A percentile compares a stretch with the other conserved stretches of the same genome.
phyloP scores from a whole-genome alignment of 1,140 invertebrate species.

The Drosophila chauvacae region DNA sequence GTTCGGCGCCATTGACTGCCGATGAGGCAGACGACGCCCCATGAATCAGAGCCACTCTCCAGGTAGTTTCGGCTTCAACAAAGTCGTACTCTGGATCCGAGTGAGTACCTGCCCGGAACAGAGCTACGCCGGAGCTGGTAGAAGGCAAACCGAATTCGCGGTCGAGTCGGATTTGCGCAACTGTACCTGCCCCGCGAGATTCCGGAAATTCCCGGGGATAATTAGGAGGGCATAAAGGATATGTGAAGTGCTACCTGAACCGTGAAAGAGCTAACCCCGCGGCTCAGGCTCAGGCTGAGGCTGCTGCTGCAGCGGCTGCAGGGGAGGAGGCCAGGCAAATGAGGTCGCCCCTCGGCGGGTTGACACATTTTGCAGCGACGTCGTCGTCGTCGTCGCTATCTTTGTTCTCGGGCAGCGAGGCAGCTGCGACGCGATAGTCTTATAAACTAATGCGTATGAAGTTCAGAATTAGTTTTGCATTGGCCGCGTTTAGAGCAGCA shows the following conservation, averaged over 20 bases:
- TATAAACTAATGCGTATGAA: slow-evolving; percentile 80
- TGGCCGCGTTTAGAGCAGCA: slow-evolving; percentile 78
- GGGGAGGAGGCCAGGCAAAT: slow-evolving; percentile 29
- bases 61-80: not conserved
- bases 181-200: slow-evolving; percentile 19
- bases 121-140: not conserved
- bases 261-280: not conserved
- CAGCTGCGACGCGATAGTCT: slow-evolving; percentile 46
- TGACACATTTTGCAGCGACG: slow-evolving; percentile 43
- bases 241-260: not conserved
- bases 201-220: slow-evolving; percentile 18
- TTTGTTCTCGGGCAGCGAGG: slow-evolving; percentile 26
- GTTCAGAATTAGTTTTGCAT: slow-evolving; percentile 81
- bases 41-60: slow-evolving; percentile 9
- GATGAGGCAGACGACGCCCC: not conserved
- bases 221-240: not conserved
- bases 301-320: not conserved
- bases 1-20: not conserved
- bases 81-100: not conserved
- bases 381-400: slow-evolving; percentile 37
- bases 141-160: not conserved
- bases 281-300: not conserved
- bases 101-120: not conserved
- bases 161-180: slow-evolving; percentile 32
- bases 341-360: slow-evolving; percentile 47